Conservation (phyloP, 2,888 invertebrate genomes). For the Frankliniella fusca region DNA sequence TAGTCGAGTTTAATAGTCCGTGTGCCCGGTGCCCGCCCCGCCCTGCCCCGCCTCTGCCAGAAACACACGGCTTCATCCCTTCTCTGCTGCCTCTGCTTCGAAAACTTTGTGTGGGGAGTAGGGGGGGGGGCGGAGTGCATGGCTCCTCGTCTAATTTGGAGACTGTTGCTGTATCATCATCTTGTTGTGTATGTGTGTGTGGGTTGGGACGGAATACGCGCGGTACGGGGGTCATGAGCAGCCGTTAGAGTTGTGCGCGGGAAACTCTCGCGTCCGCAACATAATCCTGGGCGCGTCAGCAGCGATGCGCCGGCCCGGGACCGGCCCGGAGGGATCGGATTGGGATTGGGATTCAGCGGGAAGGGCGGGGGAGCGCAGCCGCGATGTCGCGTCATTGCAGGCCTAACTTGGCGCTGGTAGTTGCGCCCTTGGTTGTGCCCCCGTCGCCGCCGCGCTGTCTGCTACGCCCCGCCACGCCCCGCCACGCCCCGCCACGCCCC, state of each 20-base stretch:
- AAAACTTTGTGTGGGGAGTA: background rate
- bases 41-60: background rate
- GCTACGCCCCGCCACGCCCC: background rate
- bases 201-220: no score
- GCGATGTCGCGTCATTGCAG: no score
- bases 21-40: background rate
- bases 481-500: background rate
- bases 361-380: background rate
- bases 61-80: background rate
- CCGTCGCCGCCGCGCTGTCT: background rate
- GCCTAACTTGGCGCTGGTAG: no score
- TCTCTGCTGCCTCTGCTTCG: background rate
- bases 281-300: no score
- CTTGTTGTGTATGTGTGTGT: background rate
- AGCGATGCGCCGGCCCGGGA: no score
- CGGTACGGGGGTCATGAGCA: no score
- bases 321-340: background rate
- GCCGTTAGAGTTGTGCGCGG: no score
- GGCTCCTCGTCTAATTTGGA: background rate
- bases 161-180: conserved; percentile 4
- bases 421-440: no score
- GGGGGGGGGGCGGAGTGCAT: background rate
- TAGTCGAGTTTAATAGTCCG: background rate
- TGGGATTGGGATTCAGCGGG: background rate
- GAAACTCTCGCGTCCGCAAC: no score